A percentile compares a stretch with the other conserved stretches of the same genome.
Conservation (phyloP, 2,113 vertebrate species). For the Petroica traversi region DNA sequence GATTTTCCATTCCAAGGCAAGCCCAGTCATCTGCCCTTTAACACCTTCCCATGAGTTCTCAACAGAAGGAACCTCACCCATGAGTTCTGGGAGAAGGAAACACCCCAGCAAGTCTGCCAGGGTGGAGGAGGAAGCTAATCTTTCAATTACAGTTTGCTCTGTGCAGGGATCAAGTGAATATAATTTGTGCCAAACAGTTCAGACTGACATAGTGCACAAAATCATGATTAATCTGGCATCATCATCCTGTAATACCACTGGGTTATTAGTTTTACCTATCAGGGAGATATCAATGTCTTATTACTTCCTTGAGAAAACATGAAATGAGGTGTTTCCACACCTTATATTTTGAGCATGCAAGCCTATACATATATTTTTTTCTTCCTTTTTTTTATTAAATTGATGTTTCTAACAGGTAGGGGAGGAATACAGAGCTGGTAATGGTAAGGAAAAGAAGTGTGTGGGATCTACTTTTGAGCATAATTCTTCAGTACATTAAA, state of each 20-base stretch:
- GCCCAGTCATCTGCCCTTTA: not conserved
- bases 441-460: not conserved
- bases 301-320: not conserved
- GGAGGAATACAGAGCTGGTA: not conserved
- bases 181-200: not conserved
- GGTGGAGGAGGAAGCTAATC: not conserved
- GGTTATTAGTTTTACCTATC: not conserved
- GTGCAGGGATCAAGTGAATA: not conserved
- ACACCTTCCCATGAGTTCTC: not conserved
- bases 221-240: not conserved
- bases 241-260: not conserved
- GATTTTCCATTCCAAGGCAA: not conserved
- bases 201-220: not conserved
- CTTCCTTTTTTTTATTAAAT: not conserved
- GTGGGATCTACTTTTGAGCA: constrained; percentile 15
- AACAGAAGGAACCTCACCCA: not conserved
- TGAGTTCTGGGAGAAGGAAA: not conserved
- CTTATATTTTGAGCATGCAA: not conserved
- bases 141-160: not conserved
- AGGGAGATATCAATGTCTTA: not conserved
- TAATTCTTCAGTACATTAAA: constrained; percentile 57
- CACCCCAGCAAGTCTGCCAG: not conserved
- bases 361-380: not conserved
- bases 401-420: not conserved
- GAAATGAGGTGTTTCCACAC: not conserved